phyloP scores from a whole-genome alignment of 2,888 invertebrate species.

The Pherbina coryleti region DNA sequence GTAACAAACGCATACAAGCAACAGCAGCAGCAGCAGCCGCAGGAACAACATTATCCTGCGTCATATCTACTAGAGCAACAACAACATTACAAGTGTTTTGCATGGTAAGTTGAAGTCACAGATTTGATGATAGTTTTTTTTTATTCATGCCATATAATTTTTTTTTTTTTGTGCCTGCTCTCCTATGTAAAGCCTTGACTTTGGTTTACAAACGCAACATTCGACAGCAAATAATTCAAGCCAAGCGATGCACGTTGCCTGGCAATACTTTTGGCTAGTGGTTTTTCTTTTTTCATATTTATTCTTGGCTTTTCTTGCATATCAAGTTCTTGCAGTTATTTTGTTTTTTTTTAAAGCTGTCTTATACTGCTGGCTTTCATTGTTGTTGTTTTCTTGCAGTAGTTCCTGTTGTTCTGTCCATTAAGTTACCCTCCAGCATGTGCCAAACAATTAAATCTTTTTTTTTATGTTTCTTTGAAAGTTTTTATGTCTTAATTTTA shows the following conservation, averaged over 20 bases:
- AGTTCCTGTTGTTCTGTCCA: not conserved
- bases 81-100: constrained; percentile 25
- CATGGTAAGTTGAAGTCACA: constrained; percentile 11
- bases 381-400: not conserved
- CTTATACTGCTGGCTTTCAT: not conserved
- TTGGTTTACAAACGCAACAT: constrained; percentile 23
- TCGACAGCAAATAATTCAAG: not conserved
- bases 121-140: constrained; percentile 5
- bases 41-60: not conserved
- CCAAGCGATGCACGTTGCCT: not conserved
- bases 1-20: constrained; percentile 47
- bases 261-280: not conserved
- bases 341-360: not conserved
- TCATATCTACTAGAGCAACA: constrained; percentile 3
- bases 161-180: not conserved
- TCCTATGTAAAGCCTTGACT: not conserved
- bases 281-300: not conserved
- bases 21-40: not conserved
- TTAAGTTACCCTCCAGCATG: not conserved
- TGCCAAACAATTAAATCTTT: not conserved
- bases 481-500: not conserved
- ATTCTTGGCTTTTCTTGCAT: not conserved
- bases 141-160: not conserved
- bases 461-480: not conserved
- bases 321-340: not conserved